Conservation (phyloP, 2,888 invertebrate genomes). For the Cheilosia pagana region DNA sequence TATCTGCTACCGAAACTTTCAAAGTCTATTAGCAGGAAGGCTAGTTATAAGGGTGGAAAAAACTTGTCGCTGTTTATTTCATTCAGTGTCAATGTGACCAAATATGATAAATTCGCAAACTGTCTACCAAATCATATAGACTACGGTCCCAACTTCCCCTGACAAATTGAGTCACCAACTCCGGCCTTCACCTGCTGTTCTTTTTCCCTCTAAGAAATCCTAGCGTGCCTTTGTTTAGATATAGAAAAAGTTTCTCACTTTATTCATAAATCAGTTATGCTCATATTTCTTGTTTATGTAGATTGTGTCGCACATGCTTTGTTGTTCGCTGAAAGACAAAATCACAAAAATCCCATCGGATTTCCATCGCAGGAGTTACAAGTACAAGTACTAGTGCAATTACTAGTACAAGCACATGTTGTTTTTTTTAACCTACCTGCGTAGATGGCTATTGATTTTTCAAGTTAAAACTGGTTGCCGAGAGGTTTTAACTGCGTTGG, state of each 20-base stretch:
- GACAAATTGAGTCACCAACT: slow-evolving; percentile 46
- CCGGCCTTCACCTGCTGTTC: slow-evolving; percentile 31
- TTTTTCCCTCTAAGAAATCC: slow-evolving; percentile 2
- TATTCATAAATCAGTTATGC: slow-evolving; percentile 55
- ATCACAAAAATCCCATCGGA: slow-evolving; percentile 12
- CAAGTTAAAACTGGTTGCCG: neutral
- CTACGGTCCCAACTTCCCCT: slow-evolving; percentile 22
- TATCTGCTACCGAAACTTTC: neutral
- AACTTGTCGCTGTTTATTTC: slow-evolving; percentile 26
- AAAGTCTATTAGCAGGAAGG: slow-evolving; percentile 15
- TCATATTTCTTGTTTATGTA: slow-evolving; percentile 9
- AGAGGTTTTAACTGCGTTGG: neutral
- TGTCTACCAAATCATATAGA: slow-evolving; percentile 25
- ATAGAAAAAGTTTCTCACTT: slow-evolving; percentile 42
- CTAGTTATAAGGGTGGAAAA: neutral
- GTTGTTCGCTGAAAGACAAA: slow-evolving; percentile 19
- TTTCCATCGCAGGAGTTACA: neutral
- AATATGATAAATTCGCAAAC: no score
- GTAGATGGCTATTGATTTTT: slow-evolving; percentile 33
- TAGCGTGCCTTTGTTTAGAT: slow-evolving; percentile 40
- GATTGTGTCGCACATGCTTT: slow-evolving; percentile 15
- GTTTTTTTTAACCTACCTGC: slow-evolving; percentile 17
- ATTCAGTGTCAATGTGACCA: slow-evolving; percentile 12
- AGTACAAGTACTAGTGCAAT: slow-evolving; percentile 7
- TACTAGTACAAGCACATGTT: no score